Base-by-base conservation (phyloP, 2,797 vertebrate genomes). In the Microchirus variegatus region DNA sequence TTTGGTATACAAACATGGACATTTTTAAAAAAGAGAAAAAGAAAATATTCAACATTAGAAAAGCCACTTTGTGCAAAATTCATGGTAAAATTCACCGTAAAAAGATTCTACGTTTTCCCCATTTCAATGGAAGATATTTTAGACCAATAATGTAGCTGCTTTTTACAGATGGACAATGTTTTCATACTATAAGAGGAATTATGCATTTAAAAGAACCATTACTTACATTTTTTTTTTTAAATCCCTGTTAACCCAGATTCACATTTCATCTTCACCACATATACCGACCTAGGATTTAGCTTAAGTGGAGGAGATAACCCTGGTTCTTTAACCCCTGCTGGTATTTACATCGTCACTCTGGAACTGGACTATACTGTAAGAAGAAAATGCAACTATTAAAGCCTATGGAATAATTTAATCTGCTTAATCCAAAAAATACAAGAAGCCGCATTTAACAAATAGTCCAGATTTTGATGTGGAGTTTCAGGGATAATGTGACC, bases 1-100 rank as follows among this genome's bases (percentile, higher is more conserved):
- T 44, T 31, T 3, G 5, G 19, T 17, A 51, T 40, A 71, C 47
- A 66, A 71, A 59, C 0, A 0, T 2, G 3, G 4, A 64, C 40
- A 63, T 48, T n/a, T n/a, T n/a, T n/a, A 22, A 22, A 22, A 22
- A 22, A 22, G 22, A 22, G 22, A 22, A 49, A 57, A 53, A 45
- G 1, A 38, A 4, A 26, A 35, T 46, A 67, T 40, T 53, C 19
- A 64, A 68, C 22, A 65, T 55, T 51, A 53, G 17, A 64, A 77
- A 81, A 61, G 48, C 41, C 67, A 60, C 36, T 49, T 59, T 81
- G 82, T 70, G 75, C 80, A 80, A 80, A 69, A 56, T 19, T 6
- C 4, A 18, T 17, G 36, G 18, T 11, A n/a, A 60, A 54, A 49
- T 15, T 10, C 14, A 17, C 0, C 26, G 9, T 4, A 35, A n/a